Base-by-base conservation (phyloP, 1,140 invertebrate genomes). In the Arion vulgaris region DNA sequence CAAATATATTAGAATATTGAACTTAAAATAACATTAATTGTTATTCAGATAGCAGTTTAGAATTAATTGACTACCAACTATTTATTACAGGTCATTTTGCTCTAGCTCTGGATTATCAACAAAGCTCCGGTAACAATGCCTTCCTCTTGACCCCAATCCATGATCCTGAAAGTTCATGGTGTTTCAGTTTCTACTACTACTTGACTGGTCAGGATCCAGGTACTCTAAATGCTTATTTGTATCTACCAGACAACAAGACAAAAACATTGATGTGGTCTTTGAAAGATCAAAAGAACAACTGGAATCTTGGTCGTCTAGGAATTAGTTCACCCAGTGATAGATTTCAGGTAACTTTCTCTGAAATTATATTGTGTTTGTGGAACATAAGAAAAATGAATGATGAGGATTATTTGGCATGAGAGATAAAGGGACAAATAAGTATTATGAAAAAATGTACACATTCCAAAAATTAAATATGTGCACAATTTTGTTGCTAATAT, bases 291-390 rank as follows among this genome's bases (percentile, higher is more conserved):
- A 87, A 89, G 23, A 87, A 91, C 76, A 79, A 87, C 38, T 92
- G 91, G 91, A 85, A 87, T 71, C 83, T 89, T 28, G 88, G 86
- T 34, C 76, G 85, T 34, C 86, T 91, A 28, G 83, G 86, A 0
- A 75, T 85, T n/a, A 88, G 62, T 32, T 53, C 83, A 23, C 76
- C 76, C 36, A 76, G 77, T 1, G 71, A 80, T 19, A 85, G 80
- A 69, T 79, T 68, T 32, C 53, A 69, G 77, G 77, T 79, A 19
- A 51, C 45, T 45, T 74, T 45, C 15, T 45, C 5, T 45, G 41
- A 45, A 45, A 45, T 45, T 7, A 7, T 45, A 45, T n/a, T n/a
- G n/a, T n/a, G n/a, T n/a, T n/a, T n/a, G n/a, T n/a, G n/a, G 23
- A 34, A 34, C 23, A 34, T 68, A 5, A n/a, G n/a, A n/a, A n/a